Evolutionary conservation across 1,140 invertebrate species (phyloP).

Genomic region (Brachionus rubens): DNA sequence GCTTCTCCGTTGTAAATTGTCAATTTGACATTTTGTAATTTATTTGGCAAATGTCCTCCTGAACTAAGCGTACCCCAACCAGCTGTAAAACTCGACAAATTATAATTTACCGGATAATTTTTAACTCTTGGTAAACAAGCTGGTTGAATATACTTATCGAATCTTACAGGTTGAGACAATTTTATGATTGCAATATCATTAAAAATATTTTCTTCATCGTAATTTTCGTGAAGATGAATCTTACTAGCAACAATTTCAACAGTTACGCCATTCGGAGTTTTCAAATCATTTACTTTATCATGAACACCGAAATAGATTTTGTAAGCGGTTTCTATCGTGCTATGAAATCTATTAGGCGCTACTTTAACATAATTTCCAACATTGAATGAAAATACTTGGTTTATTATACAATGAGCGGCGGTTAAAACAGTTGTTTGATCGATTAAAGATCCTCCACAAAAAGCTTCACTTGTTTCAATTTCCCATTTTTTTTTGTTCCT

Average conservation of each 20-base stretch:
- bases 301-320: background rate
- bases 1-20: background rate
- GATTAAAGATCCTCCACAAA: no score
- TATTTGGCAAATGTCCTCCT: background rate
- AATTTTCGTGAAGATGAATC: no score
- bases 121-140: background rate
- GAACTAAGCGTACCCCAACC: slow-evolving; percentile 3
- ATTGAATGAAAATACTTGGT: no score
- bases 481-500: no score
- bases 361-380: background rate
- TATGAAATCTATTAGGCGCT: no score
- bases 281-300: background rate
- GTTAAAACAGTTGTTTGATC: no score
- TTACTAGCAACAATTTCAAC: background rate
- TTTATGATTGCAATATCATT: slow-evolving; percentile 27
- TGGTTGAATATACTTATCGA: background rate
- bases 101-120: background rate
- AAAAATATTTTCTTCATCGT: background rate
- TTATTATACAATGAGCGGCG: no score
- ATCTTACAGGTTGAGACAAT: background rate
- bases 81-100: background rate
- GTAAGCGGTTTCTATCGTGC: background rate
- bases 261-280: background rate
- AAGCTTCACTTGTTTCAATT: no score
- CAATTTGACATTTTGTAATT: slow-evolving; percentile 14